Conservation (phyloP, 2,888 invertebrate species). For the Parnassius mnemosyne region DNA sequence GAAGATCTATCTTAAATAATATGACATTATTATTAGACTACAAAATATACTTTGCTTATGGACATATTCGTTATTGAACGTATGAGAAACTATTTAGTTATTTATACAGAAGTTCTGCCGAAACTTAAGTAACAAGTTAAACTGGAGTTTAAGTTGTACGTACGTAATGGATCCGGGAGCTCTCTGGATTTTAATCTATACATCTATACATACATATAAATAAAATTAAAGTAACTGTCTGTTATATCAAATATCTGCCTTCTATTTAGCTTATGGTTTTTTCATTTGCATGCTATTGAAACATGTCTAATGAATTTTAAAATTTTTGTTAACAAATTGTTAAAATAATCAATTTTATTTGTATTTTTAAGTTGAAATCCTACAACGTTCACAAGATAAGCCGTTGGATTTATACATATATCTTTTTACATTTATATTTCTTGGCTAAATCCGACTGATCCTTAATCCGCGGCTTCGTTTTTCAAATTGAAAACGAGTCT, state of each 20-base stretch:
- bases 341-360: too few species aligned
- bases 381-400: slow-evolving; percentile 11
- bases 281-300: too few species aligned
- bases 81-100: slow-evolving; percentile 19
- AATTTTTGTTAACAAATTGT: too few species aligned
- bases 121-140: slow-evolving; percentile 26
- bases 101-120: slow-evolving; percentile 21
- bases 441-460: slow-evolving; percentile 30
- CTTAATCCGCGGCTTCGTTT: slow-evolving; percentile 29
- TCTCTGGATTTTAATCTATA: slow-evolving; percentile 12
- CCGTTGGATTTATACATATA: slow-evolving; percentile 27
- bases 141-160: slow-evolving; percentile 23
- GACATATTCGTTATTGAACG: slow-evolving; percentile 12
- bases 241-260: too few species aligned
- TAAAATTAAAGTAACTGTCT: too few species aligned
- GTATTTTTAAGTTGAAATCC: slow-evolving; percentile 10
- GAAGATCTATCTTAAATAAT: background rate
- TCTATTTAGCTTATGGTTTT: too few species aligned
- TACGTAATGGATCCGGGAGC: slow-evolving; percentile 22
- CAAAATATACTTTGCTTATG: slow-evolving; percentile 12
- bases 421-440: slow-evolving; percentile 31
- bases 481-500: slow-evolving; percentile 28
- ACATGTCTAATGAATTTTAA: too few species aligned
- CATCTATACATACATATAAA: too few species aligned
- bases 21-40: slow-evolving; percentile 1